A percentile compares a stretch with the other conserved stretches of the same genome.
phyloP scores from a whole-genome alignment of 1,140 invertebrate species.

The Trinorchestia longiramus region DNA sequence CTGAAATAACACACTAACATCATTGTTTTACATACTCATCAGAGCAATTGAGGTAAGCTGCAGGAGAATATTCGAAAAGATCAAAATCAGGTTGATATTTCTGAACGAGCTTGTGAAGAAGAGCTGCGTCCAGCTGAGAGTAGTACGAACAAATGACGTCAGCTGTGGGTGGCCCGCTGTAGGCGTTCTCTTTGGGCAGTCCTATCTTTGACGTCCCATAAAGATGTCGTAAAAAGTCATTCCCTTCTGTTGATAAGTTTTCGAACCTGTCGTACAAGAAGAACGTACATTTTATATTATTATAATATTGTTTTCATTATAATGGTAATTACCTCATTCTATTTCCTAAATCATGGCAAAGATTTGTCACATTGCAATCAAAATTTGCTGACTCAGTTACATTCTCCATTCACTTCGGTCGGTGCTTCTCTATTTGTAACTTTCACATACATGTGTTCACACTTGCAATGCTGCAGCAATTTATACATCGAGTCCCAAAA shows the following conservation, averaged over 20 bases:
- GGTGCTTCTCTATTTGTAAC: no score
- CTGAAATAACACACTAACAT: background rate
- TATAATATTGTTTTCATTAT: no score
- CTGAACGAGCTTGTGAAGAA: background rate
- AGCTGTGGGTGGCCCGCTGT: background rate
- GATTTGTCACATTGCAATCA: no score
- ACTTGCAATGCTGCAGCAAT: no score
- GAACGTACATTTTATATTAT: background rate
- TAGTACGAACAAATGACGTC: constrained; percentile 52
- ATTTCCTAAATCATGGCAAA: no score
- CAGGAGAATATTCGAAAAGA: constrained; percentile 42
- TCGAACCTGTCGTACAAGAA: constrained; percentile 44
- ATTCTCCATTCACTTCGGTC: no score
- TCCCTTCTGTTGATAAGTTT: background rate
- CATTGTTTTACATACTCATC: constrained; percentile 26
- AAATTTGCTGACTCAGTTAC: no score
- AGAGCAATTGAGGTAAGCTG: background rate
- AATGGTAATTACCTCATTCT: no score
- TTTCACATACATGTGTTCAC: no score
- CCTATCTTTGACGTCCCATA: background rate
- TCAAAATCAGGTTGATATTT: constrained; percentile 45
- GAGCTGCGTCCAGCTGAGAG: background rate
- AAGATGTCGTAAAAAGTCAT: background rate
- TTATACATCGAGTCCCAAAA: no score
- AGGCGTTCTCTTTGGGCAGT: background rate